phyloP scores from a whole-genome alignment of 2,797 vertebrate species.

The Ara ararauna region DNA sequence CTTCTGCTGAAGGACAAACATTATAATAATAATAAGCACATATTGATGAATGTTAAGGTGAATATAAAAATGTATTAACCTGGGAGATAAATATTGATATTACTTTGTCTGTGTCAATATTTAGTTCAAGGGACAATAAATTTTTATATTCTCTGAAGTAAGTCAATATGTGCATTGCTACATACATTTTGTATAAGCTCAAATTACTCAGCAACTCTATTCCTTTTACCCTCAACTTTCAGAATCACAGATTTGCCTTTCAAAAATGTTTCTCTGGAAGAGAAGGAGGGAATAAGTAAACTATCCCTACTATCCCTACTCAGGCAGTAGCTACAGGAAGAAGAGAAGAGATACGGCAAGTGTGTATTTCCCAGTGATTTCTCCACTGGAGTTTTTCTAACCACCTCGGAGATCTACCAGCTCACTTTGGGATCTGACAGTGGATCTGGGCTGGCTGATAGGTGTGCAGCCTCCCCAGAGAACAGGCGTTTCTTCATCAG shows the following conservation, averaged over 20 bases:
- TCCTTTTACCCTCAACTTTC: neutral
- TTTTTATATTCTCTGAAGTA: constrained; percentile 30
- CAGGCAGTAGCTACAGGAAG: neutral
- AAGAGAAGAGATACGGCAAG: neutral
- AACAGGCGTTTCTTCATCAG: neutral
- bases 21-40: constrained; percentile 46
- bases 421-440: neutral
- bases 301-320: too few species aligned
- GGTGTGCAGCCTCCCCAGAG: neutral
- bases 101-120: constrained; percentile 63
- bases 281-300: neutral
- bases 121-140: constrained; percentile 63
- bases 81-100: constrained; percentile 63
- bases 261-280: neutral
- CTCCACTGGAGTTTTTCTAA: neutral
- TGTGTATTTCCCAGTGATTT: neutral
- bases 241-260: neutral
- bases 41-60: constrained; percentile 53
- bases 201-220: neutral
- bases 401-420: neutral
- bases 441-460: neutral
- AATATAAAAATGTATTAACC: constrained; percentile 65
- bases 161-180: neutral
- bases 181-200: constrained; percentile 17
- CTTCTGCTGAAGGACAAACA: constrained; percentile 59